phyloP scores from a whole-genome alignment of 2,797 vertebrate genomes.

The Babyrousa celebensis region DNA sequence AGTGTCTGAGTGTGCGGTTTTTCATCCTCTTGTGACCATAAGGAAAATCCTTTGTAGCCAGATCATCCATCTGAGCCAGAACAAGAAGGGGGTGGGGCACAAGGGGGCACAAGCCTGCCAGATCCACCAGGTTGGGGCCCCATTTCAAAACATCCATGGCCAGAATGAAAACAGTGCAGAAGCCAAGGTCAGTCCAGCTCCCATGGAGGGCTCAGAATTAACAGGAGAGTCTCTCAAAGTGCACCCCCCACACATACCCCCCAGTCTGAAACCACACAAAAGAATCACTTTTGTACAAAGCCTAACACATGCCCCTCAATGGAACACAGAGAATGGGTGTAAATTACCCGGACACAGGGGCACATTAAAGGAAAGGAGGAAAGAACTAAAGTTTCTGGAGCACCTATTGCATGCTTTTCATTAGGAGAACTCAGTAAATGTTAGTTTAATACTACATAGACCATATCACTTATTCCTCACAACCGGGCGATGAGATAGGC shows the following conservation, averaged over 20 bases:
- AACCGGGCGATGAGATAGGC: background rate
- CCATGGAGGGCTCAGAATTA: background rate
- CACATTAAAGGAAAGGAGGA: background rate
- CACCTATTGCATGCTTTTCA: background rate
- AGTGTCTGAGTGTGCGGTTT: background rate
- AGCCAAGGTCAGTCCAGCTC: no score
- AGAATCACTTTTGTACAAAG: background rate
- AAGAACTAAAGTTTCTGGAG: background rate
- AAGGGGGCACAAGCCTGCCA: no score
- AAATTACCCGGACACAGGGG: background rate
- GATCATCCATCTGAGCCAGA: background rate
- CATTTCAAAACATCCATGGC: background rate
- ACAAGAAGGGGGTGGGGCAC: no score
- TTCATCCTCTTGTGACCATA: background rate
- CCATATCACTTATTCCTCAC: background rate
- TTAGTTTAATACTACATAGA: background rate
- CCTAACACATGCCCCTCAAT: background rate
- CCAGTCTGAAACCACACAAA: background rate
- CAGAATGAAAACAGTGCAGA: background rate
- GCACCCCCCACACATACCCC: accelerated
- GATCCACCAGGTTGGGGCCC: no score
- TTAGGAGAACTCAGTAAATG: background rate
- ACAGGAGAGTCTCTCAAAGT: background rate
- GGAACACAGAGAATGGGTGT: background rate
- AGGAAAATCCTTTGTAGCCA: background rate